phyloP scores from a whole-genome alignment of 2,797 vertebrate genomes.

The Natrix natrix region DNA sequence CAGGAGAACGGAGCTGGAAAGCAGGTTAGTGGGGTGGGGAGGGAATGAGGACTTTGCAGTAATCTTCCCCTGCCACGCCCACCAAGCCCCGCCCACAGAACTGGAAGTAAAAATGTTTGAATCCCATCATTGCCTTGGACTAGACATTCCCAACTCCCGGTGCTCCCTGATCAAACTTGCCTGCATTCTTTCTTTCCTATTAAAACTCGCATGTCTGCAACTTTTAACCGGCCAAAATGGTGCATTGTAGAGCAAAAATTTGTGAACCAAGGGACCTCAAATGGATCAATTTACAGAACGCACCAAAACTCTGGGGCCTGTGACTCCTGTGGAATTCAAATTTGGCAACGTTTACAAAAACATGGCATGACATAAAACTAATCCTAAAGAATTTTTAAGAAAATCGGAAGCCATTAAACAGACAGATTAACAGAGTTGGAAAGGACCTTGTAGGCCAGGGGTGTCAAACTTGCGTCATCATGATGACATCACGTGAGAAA shows the following conservation, averaged over 20 bases:
- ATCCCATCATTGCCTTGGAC: too few species aligned
- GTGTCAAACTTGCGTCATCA: too few species aligned
- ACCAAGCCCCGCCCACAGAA: too few species aligned
- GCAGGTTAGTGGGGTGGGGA: too few species aligned
- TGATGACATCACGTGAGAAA: too few species aligned
- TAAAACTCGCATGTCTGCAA: background rate
- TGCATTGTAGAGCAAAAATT: background rate
- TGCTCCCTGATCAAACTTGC: background rate
- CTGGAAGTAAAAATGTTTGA: too few species aligned
- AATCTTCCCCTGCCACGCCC: too few species aligned
- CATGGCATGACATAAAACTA: background rate
- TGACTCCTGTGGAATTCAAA: background rate
- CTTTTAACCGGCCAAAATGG: background rate
- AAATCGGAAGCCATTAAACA: background rate
- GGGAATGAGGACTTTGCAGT: too few species aligned
- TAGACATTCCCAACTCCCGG: background rate
- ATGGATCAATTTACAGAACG: background rate
- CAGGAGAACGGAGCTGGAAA: too few species aligned
- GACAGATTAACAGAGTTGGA: too few species aligned
- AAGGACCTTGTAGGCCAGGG: too few species aligned
- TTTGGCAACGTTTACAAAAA: background rate
- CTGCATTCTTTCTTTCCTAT: background rate
- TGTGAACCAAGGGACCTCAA: background rate
- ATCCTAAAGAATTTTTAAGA: background rate
- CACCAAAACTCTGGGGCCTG: background rate